A percentile compares a stretch with the other conserved stretches of the same genome.
phyloP scores from a whole-genome alignment of 2,113 vertebrate species.

The Anolis sagrei region DNA sequence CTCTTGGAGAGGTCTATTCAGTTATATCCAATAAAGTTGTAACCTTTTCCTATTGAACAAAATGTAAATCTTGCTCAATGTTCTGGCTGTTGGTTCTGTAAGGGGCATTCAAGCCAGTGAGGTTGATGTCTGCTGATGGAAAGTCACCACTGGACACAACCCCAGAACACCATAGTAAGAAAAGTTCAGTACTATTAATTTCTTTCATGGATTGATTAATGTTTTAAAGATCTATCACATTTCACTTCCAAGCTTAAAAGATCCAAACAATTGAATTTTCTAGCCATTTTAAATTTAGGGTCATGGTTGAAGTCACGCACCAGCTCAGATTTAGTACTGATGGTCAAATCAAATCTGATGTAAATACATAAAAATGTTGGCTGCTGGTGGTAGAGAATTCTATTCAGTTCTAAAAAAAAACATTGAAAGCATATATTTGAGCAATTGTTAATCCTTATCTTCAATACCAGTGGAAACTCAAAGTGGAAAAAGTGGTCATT shows the following conservation, averaged over 20 bases:
- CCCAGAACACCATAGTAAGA: not conserved
- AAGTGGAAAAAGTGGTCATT: constrained; percentile 53
- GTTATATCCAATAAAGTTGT: too few species aligned
- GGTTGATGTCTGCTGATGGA: not conserved
- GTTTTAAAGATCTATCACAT: not conserved
- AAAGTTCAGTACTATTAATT: not conserved
- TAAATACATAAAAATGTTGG: not conserved
- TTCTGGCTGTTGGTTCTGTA: too few species aligned
- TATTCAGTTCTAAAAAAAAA: not conserved
- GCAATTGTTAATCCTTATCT: constrained; percentile 48
- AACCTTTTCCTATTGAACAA: too few species aligned
- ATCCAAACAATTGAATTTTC: not conserved
- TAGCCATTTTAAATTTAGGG: not conserved
- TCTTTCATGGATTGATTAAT: not conserved
- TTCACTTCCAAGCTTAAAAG: not conserved
- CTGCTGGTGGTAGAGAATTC: not conserved
- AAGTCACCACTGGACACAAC: not conserved
- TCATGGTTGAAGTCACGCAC: not conserved
- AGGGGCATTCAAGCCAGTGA: not conserved
- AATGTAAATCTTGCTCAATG: too few species aligned
- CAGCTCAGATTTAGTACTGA: not conserved
- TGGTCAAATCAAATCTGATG: not conserved
- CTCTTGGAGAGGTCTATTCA: too few species aligned
- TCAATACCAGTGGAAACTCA: constrained; percentile 50
- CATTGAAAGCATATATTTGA: not conserved